These are phyloP conservation scores for Montipora efflorescens DNA, from an alignment of 64 coral and sea anemone species.

Conservation along the genomic window DNA sequence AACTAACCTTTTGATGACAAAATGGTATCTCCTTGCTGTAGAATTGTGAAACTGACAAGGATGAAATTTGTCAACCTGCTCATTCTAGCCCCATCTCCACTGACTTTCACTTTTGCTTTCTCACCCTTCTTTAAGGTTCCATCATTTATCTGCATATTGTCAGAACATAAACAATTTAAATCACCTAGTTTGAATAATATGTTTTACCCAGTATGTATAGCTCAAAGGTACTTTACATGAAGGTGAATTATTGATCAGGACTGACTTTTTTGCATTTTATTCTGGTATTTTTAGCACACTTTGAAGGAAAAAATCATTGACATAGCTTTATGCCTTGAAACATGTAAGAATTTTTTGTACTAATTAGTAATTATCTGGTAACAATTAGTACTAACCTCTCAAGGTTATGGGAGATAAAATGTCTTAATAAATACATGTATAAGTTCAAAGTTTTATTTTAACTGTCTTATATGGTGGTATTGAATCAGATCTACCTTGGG, in stretches of 20 bases:
- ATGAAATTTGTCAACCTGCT: constrained; percentile 62
- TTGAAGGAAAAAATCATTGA: too few relatives aligned
- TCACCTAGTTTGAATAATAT: not conserved
- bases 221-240: not conserved
- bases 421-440: too few relatives aligned
- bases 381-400: too few relatives aligned
- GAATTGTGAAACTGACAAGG: constrained; percentile 59
- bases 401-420: too few relatives aligned
- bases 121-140: not conserved
- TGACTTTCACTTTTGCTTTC: constrained; percentile 40
- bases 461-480: not conserved
- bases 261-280: too few relatives aligned
- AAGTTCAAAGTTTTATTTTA: not conserved
- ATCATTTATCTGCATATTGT: not conserved
- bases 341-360: too few relatives aligned
- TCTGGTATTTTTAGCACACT: too few relatives aligned
- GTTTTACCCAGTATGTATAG: not conserved
- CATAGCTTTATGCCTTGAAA: too few relatives aligned
- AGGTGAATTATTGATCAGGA: not conserved
- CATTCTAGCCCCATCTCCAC: constrained; percentile 64
- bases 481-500: not conserved
- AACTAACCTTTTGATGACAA: constrained; percentile 80
- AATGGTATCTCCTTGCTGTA: constrained; percentile 50
- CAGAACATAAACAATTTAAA: not conserved
- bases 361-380: too few relatives aligned